Evolutionary conservation across 2,888 invertebrate species (phyloP), one percentile per base, ranked within the genome.

Genomic region (Scaptomyza parva): DNA sequence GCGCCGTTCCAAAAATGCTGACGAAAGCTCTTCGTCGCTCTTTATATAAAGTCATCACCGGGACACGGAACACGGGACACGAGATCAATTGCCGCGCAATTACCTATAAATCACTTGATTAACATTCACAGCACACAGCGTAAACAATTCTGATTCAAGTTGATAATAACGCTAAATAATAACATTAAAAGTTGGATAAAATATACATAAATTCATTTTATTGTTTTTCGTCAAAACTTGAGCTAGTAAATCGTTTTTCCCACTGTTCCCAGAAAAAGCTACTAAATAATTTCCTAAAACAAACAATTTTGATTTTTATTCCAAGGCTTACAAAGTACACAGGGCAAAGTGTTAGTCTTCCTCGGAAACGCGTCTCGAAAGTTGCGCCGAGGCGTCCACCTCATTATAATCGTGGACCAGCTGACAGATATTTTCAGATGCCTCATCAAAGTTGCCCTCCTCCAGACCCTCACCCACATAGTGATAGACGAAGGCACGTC

Each of bases 401-500:
- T 95, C 95, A 76, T 91, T 93, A 81, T 95, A 95, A 90, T 95
- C 95, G 81, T 93, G 92, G 28, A 94, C 93, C 48, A 96, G 90
- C 8, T 95, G 93, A 70, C 93, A 93, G 50, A 95, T 90, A 87
- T 96, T 94, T 45, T 93, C 93, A 6, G 93, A 90, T 0, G 95
- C 94, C 55, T 93, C 94, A 28, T 89, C 84, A 68, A 96, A 94
- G 86, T 94, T 94, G 2, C 92, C 93, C 91, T 95, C 95, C 90
- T 95, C 95, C 91, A 96, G 92, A 2, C 95, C 95, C 92, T 95
- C 96, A 2, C 94, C 94, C 4, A 95, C 93, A 84, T 95, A 98
- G 93, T 97, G 97, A 91, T 97, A 97, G 12, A 98, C 95, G 90
- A 97, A 98, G 5, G 97, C 97, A 59, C 96, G 93, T 89, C 97